These are phyloP conservation scores for Hydrophis major DNA, from an alignment of 2,797 vertebrate genomes.

Conservation along the genomic window DNA sequence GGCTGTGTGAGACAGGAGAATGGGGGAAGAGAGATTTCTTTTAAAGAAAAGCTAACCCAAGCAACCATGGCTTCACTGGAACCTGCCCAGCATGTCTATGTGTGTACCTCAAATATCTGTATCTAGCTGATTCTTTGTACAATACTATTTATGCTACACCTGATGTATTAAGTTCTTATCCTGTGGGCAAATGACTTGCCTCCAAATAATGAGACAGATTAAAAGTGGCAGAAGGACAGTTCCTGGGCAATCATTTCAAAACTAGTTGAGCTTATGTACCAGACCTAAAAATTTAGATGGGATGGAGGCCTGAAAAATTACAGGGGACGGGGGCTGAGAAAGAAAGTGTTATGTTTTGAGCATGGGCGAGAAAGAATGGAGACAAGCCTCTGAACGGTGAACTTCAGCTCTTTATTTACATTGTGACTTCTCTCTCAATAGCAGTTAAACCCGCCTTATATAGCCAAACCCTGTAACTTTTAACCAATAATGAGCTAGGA, in stretches of 20 bases:
- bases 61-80: background rate
- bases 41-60: background rate
- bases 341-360: background rate
- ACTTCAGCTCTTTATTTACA: too few species aligned
- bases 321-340: background rate
- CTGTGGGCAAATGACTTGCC: background rate
- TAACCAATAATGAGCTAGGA: too few species aligned
- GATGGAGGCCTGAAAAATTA: slow-evolving; percentile 16
- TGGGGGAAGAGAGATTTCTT: background rate
- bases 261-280: background rate
- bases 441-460: too few species aligned
- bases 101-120: background rate
- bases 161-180: slow-evolving; percentile 3
- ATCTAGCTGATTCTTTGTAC: background rate
- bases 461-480: too few species aligned
- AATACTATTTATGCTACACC: background rate
- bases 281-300: slow-evolving; percentile 3
- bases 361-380: too few species aligned
- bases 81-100: background rate
- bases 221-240: slow-evolving; percentile 3
- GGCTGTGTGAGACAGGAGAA: background rate
- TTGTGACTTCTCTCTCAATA: too few species aligned
- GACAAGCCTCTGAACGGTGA: too few species aligned
- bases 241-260: slow-evolving; percentile 20
- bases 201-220: slow-evolving; percentile 4